Percentiles rank a stretch among this genome's conserved stretches.
Evolutionary conservation across 1,140 invertebrate species (phyloP).

Genomic region (Bombus polaris): DNA sequence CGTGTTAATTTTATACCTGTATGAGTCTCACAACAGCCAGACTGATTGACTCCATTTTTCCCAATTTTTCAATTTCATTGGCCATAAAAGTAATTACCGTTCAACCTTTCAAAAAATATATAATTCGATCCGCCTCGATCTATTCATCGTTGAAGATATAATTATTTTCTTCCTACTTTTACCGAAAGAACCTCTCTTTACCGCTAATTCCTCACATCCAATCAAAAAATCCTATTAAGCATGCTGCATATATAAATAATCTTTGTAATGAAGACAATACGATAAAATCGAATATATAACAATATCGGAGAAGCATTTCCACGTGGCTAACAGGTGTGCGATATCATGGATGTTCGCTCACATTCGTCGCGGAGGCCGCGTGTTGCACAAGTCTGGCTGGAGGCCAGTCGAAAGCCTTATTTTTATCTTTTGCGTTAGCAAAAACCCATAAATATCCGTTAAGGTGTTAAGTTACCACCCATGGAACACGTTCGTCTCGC

Average conservation of each 20-base stretch:
- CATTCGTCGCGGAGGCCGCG: not conserved
- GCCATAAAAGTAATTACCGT: too few species aligned
- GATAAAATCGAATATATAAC: too few species aligned
- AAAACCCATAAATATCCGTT: conserved; percentile 68
- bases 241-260: too few species aligned
- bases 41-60: not conserved
- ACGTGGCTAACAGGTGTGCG: not conserved
- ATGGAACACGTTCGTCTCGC: conserved; percentile 57
- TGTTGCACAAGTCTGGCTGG: conserved; percentile 31
- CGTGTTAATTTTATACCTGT: too few species aligned
- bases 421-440: conserved; percentile 62
- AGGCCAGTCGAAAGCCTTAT: conserved; percentile 54
- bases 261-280: too few species aligned
- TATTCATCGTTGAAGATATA: too few species aligned
- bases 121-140: too few species aligned
- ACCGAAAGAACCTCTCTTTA: too few species aligned
- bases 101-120: too few species aligned
- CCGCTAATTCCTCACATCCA: too few species aligned
- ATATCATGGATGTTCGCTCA: not conserved
- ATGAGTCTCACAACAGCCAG: not conserved
- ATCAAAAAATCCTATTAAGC: too few species aligned
- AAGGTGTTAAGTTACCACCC: conserved; percentile 69
- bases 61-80: not conserved
- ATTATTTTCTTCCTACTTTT: too few species aligned
- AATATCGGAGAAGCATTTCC: not conserved